Evolutionary conservation across 2,797 vertebrate species (phyloP).

Genomic region (Amphiprion clarkii): DNA sequence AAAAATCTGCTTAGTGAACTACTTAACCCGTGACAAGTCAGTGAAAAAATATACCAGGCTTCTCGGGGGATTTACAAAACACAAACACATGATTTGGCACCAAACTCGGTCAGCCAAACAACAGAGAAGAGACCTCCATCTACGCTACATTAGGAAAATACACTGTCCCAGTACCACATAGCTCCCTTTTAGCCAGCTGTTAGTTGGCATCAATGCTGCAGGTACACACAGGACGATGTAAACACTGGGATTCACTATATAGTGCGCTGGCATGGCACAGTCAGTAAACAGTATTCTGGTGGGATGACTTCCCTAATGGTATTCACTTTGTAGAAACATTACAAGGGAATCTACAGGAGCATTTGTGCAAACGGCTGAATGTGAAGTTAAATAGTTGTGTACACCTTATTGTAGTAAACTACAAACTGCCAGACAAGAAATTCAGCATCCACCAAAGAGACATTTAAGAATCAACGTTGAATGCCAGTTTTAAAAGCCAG

Average conservation of each 20-base stretch:
- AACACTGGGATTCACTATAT: neutral
- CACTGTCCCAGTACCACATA: neutral
- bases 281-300: neutral
- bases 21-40: constrained; percentile 52
- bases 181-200: constrained; percentile 1
- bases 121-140: constrained; percentile 27
- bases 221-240: constrained; percentile 3
- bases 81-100: constrained; percentile 66
- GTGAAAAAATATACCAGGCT: constrained; percentile 39
- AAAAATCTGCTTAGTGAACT: constrained; percentile 50
- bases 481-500: no score
- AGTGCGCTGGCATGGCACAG: neutral
- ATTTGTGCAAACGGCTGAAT: no score
- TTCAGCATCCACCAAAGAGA: no score
- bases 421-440: no score
- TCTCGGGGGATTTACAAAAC: constrained; percentile 63
- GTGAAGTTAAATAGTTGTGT: no score
- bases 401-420: no score
- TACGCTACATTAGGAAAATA: constrained; percentile 19
- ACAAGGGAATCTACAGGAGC: no score
- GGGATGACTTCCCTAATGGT: no score
- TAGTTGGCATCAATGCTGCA: constrained; percentile 18
- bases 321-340: no score
- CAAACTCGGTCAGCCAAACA: constrained; percentile 34
- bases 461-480: no score